Base-by-base conservation (phyloP, 1,140 invertebrate species). In the Trichonephila clavipes region DNA sequence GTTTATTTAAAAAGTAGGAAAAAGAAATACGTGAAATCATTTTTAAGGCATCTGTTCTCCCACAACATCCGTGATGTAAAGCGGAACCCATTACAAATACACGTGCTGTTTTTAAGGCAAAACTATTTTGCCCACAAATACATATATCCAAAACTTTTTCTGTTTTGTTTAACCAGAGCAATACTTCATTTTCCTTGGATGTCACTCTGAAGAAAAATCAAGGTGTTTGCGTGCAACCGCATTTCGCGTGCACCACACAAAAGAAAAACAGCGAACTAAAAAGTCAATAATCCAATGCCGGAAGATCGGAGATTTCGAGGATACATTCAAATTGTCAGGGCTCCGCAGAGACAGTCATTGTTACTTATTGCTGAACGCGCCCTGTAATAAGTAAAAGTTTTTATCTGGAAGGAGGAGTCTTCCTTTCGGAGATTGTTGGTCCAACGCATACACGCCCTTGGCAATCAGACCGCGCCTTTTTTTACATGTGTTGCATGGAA, bases 251-350 rank as follows among this genome's bases (percentile, higher is more conserved):
- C 44, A 85, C 82, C 18, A 10, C 1, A 85, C 44, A 85, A 59
- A 77, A 77, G 69, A 83, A 19, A 83, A 64, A 88, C 61, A 21
- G 24, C 59, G 16, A 24, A 59, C 51, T 28, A 24, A 24, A 90
- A 90, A 90, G 44, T 62, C 89, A 82, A 90, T 90, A 90, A 82
- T 58, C 69, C 89, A 82, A 90, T 90, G 44, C 77, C n/a, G 59
- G 58, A 81, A 82, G 72, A 90, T 82, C 21, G 69, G 66, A 69
- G 69, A 77, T 77, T 40, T 77, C 16, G 51, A 40, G 64, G 40
- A 62, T 90, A 19, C 72, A 90, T 34, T 81, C 58, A 90, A 82
- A 82, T 90, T 61, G 18, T 72, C 72, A 28, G 72, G 62, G 59
- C 1, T 77, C 44, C 61, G 18, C 14, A 12, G 86, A 16, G 44